phyloP scores from a whole-genome alignment of 2,113 vertebrate genomes.

The Probosciger aterrimus region DNA sequence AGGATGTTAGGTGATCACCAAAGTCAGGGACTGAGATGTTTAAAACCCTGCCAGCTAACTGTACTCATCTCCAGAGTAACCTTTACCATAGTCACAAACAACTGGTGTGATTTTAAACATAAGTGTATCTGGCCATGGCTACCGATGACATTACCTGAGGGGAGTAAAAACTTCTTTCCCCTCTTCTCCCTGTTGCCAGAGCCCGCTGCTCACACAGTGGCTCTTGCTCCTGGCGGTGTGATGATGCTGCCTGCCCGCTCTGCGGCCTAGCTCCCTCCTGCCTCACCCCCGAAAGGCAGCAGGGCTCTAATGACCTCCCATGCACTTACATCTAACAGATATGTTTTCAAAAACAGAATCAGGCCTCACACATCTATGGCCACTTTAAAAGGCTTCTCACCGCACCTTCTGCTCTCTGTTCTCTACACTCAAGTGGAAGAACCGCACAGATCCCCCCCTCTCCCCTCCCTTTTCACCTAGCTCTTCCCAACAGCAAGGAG shows the following conservation, averaged over 20 bases:
- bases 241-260: neutral
- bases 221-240: neutral
- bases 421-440: conserved; percentile 1
- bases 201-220: neutral
- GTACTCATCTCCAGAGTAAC: neutral
- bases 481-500: neutral
- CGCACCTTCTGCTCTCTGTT: conserved; percentile 11
- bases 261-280: neutral
- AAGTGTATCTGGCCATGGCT: neutral
- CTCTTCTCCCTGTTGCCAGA: neutral
- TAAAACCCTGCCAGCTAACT: neutral
- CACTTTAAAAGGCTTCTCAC: conserved; percentile 29
- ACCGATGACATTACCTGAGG: neutral
- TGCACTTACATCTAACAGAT: conserved; percentile 12
- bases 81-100: neutral
- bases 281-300: neutral
- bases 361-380: conserved; percentile 17
- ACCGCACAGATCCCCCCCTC: neutral
- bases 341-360: neutral
- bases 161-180: neutral
- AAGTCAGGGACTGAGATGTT: neutral
- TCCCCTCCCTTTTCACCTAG: neutral
- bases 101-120: neutral
- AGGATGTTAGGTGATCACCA: neutral
- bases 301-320: conserved; percentile 6